phyloP scores from a whole-genome alignment of 2,888 invertebrate species.

The Syrista parreyssii region DNA sequence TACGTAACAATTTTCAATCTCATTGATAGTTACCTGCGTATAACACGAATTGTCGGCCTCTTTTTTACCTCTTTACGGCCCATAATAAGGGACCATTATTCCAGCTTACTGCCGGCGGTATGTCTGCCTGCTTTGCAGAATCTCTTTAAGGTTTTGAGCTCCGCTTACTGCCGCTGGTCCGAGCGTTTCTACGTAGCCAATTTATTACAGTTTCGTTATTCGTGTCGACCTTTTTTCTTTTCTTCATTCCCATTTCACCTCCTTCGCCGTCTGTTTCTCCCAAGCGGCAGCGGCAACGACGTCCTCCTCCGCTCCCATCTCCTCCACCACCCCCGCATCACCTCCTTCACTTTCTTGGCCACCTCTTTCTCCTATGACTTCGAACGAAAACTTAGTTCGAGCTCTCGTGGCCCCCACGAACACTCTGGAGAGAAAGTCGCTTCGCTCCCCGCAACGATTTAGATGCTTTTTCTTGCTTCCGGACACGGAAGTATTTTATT shows the following conservation, averaged over 20 bases:
- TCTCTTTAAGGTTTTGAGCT: background rate
- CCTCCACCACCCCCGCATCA: background rate
- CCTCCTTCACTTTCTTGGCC: background rate
- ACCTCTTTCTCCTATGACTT: background rate
- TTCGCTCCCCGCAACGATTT: constrained; percentile 16
- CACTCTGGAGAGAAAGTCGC: background rate
- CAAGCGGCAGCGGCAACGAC: too few relatives aligned
- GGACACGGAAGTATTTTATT: constrained; percentile 26
- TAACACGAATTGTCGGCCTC: background rate
- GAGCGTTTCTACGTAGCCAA: constrained; percentile 11
- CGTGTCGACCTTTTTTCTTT: background rate
- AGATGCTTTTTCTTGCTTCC: constrained; percentile 27
- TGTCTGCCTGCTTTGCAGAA: background rate
- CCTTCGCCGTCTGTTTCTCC: background rate
- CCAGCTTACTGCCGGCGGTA: background rate
- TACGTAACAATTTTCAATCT: background rate
- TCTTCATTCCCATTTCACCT: background rate
- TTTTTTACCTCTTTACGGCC: background rate
- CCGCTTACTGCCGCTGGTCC: background rate
- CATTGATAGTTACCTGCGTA: background rate
- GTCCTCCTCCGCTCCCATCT: background rate
- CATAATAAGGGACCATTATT: constrained; percentile 1
- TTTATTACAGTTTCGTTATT: constrained; percentile 24
- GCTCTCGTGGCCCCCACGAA: background rate
- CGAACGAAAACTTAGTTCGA: background rate